Evolutionary conservation across 2,113 vertebrate genomes (phyloP).

Genomic region (Capra hircus): DNA sequence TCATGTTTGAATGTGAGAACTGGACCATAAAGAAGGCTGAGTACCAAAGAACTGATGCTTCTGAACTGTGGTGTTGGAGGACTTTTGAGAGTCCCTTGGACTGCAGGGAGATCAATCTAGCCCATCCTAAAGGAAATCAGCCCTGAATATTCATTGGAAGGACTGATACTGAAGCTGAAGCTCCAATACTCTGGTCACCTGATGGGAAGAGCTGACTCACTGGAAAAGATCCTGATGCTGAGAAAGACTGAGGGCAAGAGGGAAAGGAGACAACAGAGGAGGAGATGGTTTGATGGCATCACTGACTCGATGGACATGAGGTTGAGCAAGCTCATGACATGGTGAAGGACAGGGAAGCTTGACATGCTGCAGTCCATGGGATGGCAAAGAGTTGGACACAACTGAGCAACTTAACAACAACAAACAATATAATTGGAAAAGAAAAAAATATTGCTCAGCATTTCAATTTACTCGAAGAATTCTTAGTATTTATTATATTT

Average conservation of each 20-base stretch:
- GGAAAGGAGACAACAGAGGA: background rate
- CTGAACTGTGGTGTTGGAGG: background rate
- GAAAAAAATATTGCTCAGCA: background rate
- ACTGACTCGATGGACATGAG: background rate
- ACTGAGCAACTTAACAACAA: background rate
- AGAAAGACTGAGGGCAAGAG: background rate
- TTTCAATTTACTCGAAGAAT: background rate
- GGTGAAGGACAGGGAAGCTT: background rate
- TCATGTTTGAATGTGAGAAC: background rate
- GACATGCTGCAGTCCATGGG: background rate
- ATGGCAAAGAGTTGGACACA: background rate
- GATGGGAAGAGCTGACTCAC: background rate
- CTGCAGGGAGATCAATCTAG: background rate
- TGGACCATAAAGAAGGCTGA: background rate
- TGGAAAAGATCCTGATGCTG: background rate
- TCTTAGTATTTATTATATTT: background rate
- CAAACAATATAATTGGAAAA: background rate
- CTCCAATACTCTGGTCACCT: background rate
- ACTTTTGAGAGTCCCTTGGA: background rate
- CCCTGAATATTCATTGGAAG: background rate
- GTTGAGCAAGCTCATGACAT: background rate
- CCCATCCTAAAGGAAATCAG: background rate
- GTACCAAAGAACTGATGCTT: background rate
- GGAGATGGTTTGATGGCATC: background rate
- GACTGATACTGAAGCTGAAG: background rate